phyloP scores from a whole-genome alignment of 64 coral and sea anemone species.

The Porites australiensis region DNA sequence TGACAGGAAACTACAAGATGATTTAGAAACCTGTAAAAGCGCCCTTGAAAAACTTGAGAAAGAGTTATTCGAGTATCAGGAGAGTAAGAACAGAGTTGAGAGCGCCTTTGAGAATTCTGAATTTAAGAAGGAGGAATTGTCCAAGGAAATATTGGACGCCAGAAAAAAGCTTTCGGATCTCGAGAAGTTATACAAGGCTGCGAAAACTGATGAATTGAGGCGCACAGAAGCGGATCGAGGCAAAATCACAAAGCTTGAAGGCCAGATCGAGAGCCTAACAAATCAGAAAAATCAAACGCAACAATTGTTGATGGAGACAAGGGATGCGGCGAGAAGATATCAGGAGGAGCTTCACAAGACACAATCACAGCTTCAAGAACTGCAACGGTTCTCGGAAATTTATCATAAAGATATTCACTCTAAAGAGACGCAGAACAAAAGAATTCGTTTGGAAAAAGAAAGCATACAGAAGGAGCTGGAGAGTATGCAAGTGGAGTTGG shows the following conservation, averaged over 20 bases:
- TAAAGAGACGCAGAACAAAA: constrained; percentile 72
- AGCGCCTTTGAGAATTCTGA: constrained; percentile 58
- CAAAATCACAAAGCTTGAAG: constrained; percentile 87
- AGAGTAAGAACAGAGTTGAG: constrained; percentile 61
- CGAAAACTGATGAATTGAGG: constrained; percentile 67
- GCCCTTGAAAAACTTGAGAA: constrained; percentile 67
- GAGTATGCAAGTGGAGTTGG: constrained; percentile 57
- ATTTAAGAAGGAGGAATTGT: constrained; percentile 61
- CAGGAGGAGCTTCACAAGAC: constrained; percentile 68
- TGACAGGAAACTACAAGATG: constrained; percentile 75
- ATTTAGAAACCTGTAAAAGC: constrained; percentile 48
- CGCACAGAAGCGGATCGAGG: constrained; percentile 64
- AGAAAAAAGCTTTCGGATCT: constrained; percentile 77
- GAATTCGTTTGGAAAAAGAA: constrained; percentile 76
- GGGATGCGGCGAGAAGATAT: constrained; percentile 21
- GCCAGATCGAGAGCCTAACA: constrained; percentile 76
- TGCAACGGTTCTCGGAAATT: constrained; percentile 31
- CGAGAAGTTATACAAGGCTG: constrained; percentile 60
- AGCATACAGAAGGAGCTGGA: constrained; percentile 72
- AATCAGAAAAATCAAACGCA: constrained; percentile 75
- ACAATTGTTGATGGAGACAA: constrained; percentile 66
- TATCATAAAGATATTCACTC: constrained; percentile 64
- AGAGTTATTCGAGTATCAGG: constrained; percentile 48
- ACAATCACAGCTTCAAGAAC: constrained; percentile 58
- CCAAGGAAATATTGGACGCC: constrained; percentile 76